Percentiles rank a stretch among this genome's conserved stretches.
Conservation (phyloP, 2,797 vertebrate genomes). For the Clamator glandarius region DNA sequence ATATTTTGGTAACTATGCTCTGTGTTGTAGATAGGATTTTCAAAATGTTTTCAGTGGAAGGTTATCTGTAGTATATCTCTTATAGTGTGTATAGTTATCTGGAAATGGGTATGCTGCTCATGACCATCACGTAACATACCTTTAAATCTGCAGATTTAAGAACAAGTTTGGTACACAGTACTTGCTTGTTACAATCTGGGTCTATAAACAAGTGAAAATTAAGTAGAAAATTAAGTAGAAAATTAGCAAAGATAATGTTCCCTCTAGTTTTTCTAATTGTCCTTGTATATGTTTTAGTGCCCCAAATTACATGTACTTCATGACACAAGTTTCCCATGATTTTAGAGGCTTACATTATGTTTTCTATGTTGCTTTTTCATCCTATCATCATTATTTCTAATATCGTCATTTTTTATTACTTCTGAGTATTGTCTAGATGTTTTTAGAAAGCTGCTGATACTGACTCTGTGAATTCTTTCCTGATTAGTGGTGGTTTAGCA, state of each 20-base stretch:
- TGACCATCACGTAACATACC: not conserved
- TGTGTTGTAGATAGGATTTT: not conserved
- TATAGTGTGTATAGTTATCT: not conserved
- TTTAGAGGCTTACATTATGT: not conserved
- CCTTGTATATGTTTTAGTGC: not conserved
- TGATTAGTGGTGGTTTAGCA: not conserved
- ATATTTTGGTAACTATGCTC: not conserved
- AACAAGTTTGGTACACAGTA: not conserved
- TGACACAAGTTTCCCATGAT: not conserved
- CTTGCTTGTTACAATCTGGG: not conserved
- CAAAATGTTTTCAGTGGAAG: constrained; percentile 1
- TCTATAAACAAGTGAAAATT: not conserved
- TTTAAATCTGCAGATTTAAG: not conserved
- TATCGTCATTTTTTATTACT: not conserved
- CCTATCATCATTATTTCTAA: not conserved
- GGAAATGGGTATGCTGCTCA: not conserved
- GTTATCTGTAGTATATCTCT: no score
- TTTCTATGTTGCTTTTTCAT: not conserved
- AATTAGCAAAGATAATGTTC: not conserved
- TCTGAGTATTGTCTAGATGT: not conserved
- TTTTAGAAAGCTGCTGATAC: not conserved
- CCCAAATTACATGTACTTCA: not conserved
- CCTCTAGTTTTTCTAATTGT: not conserved
- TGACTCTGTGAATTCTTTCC: not conserved
- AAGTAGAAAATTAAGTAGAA: not conserved